A percentile compares a stretch with the other conserved stretches of the same genome.
phyloP scores from a whole-genome alignment of 2,888 invertebrate species.

The Noctua pronuba region DNA sequence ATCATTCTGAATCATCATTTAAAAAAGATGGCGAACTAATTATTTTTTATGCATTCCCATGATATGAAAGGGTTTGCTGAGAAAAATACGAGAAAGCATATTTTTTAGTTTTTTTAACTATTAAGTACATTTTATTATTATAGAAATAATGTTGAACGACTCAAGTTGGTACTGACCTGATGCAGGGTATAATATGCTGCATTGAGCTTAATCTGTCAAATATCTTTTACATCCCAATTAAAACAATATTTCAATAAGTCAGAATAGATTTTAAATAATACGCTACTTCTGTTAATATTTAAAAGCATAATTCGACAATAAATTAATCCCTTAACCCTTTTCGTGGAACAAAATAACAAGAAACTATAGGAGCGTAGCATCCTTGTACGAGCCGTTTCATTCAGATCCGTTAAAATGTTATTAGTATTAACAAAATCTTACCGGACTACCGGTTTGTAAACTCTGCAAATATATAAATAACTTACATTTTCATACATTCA shows the following conservation, averaged over 20 bases:
- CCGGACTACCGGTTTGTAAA: background rate
- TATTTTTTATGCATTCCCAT: too few species aligned
- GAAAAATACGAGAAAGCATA: too few species aligned
- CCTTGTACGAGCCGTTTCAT: slow-evolving; percentile 24
- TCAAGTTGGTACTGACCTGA: background rate
- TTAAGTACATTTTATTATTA: too few species aligned
- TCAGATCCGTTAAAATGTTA: slow-evolving; percentile 36
- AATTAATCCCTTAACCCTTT: slow-evolving; percentile 53
- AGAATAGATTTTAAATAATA: slow-evolving; percentile 1
- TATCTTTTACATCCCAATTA: background rate
- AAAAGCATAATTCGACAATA: slow-evolving; percentile 17
- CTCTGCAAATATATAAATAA: background rate
- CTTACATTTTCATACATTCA: too few species aligned
- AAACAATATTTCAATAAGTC: slow-evolving; percentile 1
- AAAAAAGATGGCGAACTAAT: too few species aligned
- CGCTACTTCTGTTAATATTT: slow-evolving; percentile 9
- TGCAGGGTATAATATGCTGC: background rate
- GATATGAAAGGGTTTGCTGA: too few species aligned
- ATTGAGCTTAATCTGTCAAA: background rate
- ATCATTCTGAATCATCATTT: too few species aligned
- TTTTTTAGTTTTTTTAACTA: too few species aligned
- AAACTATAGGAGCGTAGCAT: slow-evolving; percentile 39
- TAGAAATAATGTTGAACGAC: background rate
- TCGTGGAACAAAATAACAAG: slow-evolving; percentile 38
- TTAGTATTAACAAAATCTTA: slow-evolving; percentile 20